Evolutionary conservation across 1,140 invertebrate species (phyloP), one percentile per base, ranked within the genome.

Genomic region (Eupristina koningsbergeri): DNA sequence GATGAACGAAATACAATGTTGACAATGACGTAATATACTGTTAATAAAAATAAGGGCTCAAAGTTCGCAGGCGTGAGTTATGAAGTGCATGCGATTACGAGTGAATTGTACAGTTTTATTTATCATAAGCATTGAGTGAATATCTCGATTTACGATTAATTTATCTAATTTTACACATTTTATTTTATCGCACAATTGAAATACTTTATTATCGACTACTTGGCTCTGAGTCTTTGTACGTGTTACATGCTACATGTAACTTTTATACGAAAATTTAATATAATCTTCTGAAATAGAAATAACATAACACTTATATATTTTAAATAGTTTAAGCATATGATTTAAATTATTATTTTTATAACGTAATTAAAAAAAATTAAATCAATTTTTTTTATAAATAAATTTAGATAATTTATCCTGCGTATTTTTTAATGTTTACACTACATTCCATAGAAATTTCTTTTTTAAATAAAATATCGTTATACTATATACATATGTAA

Each of bases 51-150:
- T 75, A 73, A 75, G 58, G 53, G 39, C 64, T 47, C 34, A 31
- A 61, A 80, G 26, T 61, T 36, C 31, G 50, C 50, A 47, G 17
- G 31, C 15, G 41, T 80, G 67, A 36, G 58, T 63, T 45, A 36
- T 8, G 17, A 31, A 26, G 50, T 73, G 34, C 50, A 29, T 47
- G 53, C 15, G 73, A 39, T 67, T 22, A 26, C 29, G 74, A 50
- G 13, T 64, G 36, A n/a, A 77, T 77, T 83, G 82, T 84, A 84
- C 82, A 84, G 82, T 78, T 79, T 84, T 79, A 69, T 77, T 83
- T 77, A 31, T 69, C 45, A 31, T n/a, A 17, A 26, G 19, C 36
- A 15, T 71, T n/a, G 22, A 39, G 41, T 41, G 29, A 67, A 63
- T 47, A 47, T 11, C n/a, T 39, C 50, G 34, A 63, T 76, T 75